Conservation (phyloP, 1,140 invertebrate species). For the Meloidogyne hapla region DNA sequence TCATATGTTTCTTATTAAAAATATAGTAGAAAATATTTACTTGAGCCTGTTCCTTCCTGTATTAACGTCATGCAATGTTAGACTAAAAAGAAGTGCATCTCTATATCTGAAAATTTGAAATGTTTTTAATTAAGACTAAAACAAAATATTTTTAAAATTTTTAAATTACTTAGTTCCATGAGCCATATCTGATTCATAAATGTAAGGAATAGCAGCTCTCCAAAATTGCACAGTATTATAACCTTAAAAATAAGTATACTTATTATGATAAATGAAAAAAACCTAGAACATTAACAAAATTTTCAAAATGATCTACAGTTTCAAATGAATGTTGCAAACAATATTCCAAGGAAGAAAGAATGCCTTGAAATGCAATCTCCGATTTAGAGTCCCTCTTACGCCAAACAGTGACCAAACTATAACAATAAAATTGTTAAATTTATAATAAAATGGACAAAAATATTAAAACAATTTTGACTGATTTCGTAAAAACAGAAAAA, state of each 20-base stretch:
- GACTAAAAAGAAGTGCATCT: constrained; percentile 58
- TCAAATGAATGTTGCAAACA: constrained; percentile 54
- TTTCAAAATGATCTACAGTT: constrained; percentile 48
- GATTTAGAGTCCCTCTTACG: constrained; percentile 50
- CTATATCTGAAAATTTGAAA: constrained; percentile 35
- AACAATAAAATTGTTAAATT: constrained; percentile 2
- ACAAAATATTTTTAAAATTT: background rate
- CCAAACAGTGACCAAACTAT: constrained; percentile 39
- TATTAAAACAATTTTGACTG: too few relatives aligned
- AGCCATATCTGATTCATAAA: constrained; percentile 60
- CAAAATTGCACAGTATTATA: constrained; percentile 52
- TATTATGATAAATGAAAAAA: background rate
- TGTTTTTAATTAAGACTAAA: background rate
- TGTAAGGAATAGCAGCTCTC: constrained; percentile 53
- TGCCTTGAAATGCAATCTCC: constrained; percentile 49
- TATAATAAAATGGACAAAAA: background rate
- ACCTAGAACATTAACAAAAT: constrained; percentile 50
- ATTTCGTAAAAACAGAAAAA: too few relatives aligned
- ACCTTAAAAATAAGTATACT: background rate
- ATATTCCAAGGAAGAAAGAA: constrained; percentile 46
- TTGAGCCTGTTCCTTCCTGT: constrained; percentile 49
- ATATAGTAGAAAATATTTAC: background rate
- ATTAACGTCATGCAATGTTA: constrained; percentile 63
- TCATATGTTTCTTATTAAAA: background rate
- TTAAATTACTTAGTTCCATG: constrained; percentile 53